phyloP scores from a whole-genome alignment of 2,888 invertebrate genomes.

The Chaitophorus viminalis region DNA sequence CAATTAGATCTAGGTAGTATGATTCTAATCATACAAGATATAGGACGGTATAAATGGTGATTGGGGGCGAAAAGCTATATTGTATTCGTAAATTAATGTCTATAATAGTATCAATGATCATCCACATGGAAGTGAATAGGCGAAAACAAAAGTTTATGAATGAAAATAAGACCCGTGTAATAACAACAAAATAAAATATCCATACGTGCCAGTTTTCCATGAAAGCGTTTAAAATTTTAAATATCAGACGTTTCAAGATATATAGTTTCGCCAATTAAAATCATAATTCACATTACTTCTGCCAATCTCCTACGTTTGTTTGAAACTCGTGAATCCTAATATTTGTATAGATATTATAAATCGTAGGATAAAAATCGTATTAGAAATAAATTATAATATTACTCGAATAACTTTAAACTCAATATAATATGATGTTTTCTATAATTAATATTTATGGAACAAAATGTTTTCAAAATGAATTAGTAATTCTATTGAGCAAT shows the following conservation, averaged over 20 bases:
- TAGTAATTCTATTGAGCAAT: too few relatives aligned
- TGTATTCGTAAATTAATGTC: conserved; percentile 24
- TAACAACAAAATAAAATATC: conserved; percentile 6
- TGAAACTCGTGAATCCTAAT: background rate
- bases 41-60: too few relatives aligned
- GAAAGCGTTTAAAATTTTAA: background rate
- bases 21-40: background rate
- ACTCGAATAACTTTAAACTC: too few relatives aligned
- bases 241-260: background rate
- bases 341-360: too few relatives aligned
- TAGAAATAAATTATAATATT: too few relatives aligned
- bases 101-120: background rate
- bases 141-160: background rate
- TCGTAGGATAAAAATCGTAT: too few relatives aligned
- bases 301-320: background rate
- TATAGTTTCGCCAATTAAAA: background rate
- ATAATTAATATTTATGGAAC: too few relatives aligned
- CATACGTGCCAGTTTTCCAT: too few relatives aligned
- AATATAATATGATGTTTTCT: too few relatives aligned
- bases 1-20: conserved; percentile 10
- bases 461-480: too few relatives aligned
- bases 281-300: background rate
- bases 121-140: background rate
- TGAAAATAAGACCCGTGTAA: background rate
- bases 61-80: background rate